A percentile compares a stretch with the other conserved stretches of the same genome.
Conservation (phyloP, 2,888 invertebrate genomes). For the Augiades crinisus region DNA sequence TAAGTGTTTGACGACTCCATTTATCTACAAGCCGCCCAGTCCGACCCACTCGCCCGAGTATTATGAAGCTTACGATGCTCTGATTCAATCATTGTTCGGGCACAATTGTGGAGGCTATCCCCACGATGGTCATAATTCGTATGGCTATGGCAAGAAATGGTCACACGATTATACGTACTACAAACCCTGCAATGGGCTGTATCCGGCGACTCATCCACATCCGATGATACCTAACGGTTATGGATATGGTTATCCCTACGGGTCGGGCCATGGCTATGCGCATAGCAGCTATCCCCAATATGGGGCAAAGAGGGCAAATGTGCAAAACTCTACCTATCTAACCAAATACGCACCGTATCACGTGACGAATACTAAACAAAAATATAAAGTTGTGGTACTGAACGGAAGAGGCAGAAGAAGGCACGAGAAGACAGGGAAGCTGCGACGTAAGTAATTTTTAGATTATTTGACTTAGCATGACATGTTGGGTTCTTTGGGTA, state of each 20-base stretch:
- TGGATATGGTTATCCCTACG: slow-evolving; percentile 19
- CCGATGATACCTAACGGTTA: slow-evolving; percentile 7
- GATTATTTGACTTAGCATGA: no score
- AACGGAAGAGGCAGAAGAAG: slow-evolving; percentile 45
- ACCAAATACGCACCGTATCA: slow-evolving; percentile 56
- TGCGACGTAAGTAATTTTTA: slow-evolving; percentile 48
- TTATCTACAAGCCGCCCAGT: slow-evolving; percentile 63
- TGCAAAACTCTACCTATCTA: slow-evolving; percentile 40
- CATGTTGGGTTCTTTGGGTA: no score
- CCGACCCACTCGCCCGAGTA: slow-evolving; percentile 69
- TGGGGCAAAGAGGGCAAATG: slow-evolving; percentile 38
- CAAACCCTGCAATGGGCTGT: slow-evolving; percentile 21
- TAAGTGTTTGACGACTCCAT: slow-evolving; percentile 60
- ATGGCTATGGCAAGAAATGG: slow-evolving; percentile 38
- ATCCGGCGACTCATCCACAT: not conserved
- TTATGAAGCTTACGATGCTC: slow-evolving; percentile 63
- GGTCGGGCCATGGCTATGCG: not conserved
- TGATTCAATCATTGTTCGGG: slow-evolving; percentile 46
- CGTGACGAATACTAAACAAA: slow-evolving; percentile 53
- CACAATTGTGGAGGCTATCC: slow-evolving; percentile 35
- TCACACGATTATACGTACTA: slow-evolving; percentile 11
- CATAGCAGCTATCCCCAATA: slow-evolving; percentile 28
- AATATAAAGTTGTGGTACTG: slow-evolving; percentile 60
- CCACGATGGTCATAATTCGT: slow-evolving; percentile 24
- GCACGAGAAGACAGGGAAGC: slow-evolving; percentile 46